Base-by-base conservation (phyloP, 2,888 invertebrate genomes). In the Drosophila pseudotakahashii region DNA sequence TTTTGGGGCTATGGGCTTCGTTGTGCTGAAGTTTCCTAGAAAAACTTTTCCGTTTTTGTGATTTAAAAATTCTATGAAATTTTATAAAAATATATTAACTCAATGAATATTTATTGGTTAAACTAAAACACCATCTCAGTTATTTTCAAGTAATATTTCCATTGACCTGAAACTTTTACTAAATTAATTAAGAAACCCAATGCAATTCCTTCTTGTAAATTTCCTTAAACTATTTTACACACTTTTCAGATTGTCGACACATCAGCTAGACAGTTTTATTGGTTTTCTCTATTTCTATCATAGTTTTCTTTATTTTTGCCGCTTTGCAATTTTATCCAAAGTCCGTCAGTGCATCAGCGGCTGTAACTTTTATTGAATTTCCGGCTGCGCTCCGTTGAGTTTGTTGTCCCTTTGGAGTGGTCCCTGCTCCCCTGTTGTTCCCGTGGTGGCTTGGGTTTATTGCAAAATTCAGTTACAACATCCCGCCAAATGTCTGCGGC, bases 291-390 rank as follows among this genome's bases (percentile, higher is more conserved):
- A 44, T 32, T 70, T 71, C 52, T 63, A 36, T 45, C 41, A 44
- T 41, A 67, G 54, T 75, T 69, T 45, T 54, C 41, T 77, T 79
- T 68, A 69, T 73, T 73, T 61, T 72, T 73, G 37, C 23, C 26
- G 48, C 16, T 63, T 60, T 79, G 79, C 73, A 74, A 75, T 84
- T 82, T 87, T 71, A 76, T 66, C 85, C 75, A 73, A 68, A 62
- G 80, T 54, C 75, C 57, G 88, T 79, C 77, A 78, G 80, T 85
- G 87, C 83, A 86, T 86, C 75, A 77, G 73, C 77, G 84, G 81
- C 87, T 84, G 84, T 73, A 86, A 88, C 84, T 85, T 88, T 87
- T 85, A 85, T 85, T 88, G 87, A 85, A 85, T 85, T 85, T 85
- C 84, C 84, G 84, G 73, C 61, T 74, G 78, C 76, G 67, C 72